Evolutionary conservation across 2,113 vertebrate genomes (phyloP).

Genomic region (Scartelaos histophorus): DNA sequence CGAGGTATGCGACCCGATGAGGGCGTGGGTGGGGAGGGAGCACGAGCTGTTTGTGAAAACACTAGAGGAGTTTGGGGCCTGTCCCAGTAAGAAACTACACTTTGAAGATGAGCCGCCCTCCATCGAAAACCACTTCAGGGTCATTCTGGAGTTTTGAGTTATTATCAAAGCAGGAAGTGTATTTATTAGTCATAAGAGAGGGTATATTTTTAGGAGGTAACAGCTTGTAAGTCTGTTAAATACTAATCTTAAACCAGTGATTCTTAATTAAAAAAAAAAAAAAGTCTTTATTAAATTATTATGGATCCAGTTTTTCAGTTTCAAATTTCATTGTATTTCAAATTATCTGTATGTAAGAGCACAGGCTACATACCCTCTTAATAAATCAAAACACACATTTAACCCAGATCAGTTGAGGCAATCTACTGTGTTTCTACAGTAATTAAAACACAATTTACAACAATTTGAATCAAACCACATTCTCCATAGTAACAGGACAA

Average conservation of each 20-base stretch:
- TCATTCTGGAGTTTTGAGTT: conserved; percentile 84
- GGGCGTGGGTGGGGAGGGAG: conserved; percentile 95
- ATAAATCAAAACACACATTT: too few species aligned
- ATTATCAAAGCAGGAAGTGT: not conserved
- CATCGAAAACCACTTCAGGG: conserved; percentile 94
- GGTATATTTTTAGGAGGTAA: not conserved
- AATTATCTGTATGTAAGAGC: too few species aligned
- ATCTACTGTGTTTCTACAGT: too few species aligned
- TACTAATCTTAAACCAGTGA: not conserved
- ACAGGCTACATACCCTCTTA: too few species aligned
- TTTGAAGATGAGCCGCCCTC: conserved; percentile 87
- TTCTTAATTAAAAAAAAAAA: not conserved
- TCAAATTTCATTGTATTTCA: too few species aligned
- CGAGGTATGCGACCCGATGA: conserved; percentile 91
- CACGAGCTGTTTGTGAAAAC: conserved; percentile 85
- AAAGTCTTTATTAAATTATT: too few species aligned
- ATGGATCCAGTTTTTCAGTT: too few species aligned
- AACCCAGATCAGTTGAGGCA: too few species aligned
- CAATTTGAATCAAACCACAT: too few species aligned
- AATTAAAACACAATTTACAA: too few species aligned
- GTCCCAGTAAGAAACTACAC: conserved; percentile 84
- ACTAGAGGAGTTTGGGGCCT: conserved; percentile 84
- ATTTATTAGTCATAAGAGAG: not conserved
- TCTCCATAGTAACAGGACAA: not conserved
- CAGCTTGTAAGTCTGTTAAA: not conserved